Evolutionary conservation across 23 tunicate species (phyloP).

Genomic region (Trididemnum clinides): DNA sequence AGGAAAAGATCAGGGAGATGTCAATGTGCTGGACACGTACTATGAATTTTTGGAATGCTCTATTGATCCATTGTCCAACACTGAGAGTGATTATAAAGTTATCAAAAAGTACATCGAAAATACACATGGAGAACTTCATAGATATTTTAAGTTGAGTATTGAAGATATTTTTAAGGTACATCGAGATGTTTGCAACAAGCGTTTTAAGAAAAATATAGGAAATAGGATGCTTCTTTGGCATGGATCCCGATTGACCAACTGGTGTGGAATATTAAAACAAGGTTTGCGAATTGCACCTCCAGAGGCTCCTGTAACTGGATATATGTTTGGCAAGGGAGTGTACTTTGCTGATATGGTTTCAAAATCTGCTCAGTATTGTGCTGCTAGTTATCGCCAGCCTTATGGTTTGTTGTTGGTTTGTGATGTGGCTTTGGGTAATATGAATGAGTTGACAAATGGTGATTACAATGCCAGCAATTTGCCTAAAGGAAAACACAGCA

Average conservation of each 20-base stretch:
- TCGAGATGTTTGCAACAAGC: conserved; percentile 27
- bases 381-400: conserved; percentile 37
- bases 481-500: conserved; percentile 56
- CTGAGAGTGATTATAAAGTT: conserved; percentile 30
- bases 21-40: conserved; percentile 24
- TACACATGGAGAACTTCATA: conserved; percentile 51
- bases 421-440: conserved; percentile 76
- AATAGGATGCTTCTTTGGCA: conserved; percentile 85
- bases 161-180: conserved; percentile 55
- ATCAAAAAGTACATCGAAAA: conserved; percentile 32
- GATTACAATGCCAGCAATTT: conserved; percentile 43
- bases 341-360: conserved; percentile 81
- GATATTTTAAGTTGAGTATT: conserved; percentile 11
- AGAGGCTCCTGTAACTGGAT: conserved; percentile 73
- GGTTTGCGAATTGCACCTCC: conserved; percentile 85
- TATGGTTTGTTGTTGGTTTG: conserved; percentile 63
- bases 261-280: conserved; percentile 77
- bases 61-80: conserved; percentile 22
- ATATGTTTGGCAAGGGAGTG: conserved; percentile 86
- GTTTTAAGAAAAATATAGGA: conserved; percentile 44
- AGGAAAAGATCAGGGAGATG: background rate
- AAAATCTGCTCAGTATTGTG: conserved; percentile 76
- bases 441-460: conserved; percentile 29
- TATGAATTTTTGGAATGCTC: conserved; percentile 59
- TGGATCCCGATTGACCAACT: conserved; percentile 73